Evolutionary conservation across 2,888 invertebrate species (phyloP), one percentile per base, ranked within the genome.

Genomic region (Rutpela maculata): DNA sequence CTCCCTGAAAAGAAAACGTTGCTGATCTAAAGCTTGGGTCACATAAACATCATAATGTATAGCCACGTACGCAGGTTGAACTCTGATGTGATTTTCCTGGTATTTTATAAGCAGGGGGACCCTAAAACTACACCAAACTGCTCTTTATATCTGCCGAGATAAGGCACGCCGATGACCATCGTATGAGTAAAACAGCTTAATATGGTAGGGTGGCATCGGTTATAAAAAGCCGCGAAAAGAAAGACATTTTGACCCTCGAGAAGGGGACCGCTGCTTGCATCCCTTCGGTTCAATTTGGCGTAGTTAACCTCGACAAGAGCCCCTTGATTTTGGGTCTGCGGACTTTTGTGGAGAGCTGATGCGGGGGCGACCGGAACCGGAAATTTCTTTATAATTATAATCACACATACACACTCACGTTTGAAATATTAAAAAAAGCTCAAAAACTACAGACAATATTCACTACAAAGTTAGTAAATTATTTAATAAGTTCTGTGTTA

Each of bases 171-270:
- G 81, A 80, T 82, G 82, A 84, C 81, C 80, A 73, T 69, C 67
- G 38, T 55, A 84, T 78, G 82, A 80, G 79, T 84, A 82, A 83
- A 83, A 83, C 84, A 82, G 82, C 82, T 84, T 83, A 85, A 85
- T 85, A 84, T 85, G 80, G 80, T 68, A 67, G 84, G 84, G 83
- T 82, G 80, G 81, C 81, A 74, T 81, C 83, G 82, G 84, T 81
- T 85, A 85, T 88, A 88, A 88, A 88, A 88, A 87, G 85, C 86
- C 86, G 87, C 87, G 87, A 87, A 87, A 85, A 86, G 86, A 87
- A 88, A 88, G 87, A 87, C 87, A 86, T 87, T 87, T 84, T 85
- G 87, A 87, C 87, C 87, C 88, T 86, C 81, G 80, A 80, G 26
- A 78, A 81, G 83, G 83, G 82, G 79, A 68, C 79, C 63, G 76